Evolutionary conservation across 2,113 vertebrate genomes (phyloP), one percentile per base, ranked within the genome.

Genomic region (Cervus canadensis): DNA sequence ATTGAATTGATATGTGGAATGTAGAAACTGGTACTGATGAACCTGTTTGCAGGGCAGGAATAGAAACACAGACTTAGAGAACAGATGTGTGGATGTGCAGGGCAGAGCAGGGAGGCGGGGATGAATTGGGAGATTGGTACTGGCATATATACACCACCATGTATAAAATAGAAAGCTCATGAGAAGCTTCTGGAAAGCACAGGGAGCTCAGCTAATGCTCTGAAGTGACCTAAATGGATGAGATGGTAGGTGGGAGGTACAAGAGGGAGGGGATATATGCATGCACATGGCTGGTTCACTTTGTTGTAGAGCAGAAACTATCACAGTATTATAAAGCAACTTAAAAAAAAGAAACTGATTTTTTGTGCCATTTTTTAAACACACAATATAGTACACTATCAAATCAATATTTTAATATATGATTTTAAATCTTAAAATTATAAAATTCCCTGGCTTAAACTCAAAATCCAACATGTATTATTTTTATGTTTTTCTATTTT

Each of bases 11-110:
- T 57, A 25, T 43, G 11, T 74, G 21, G 36, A 74, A 25, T 74
- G 11, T 43, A 74, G 36, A 74, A 74, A 43, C 14, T 74, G 19
- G 21, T 74, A 43, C 19, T 40, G 36, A 74, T 23, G 36, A 43
- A 7, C 2, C 21, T 74, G 6, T 74, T 74, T 74, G 10, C 36
- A 74, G 71, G 13, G 71, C 36, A 43, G 21, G 36, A 74, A 43
- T 74, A 43, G 36, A 74, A 36, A 74, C 36, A 74, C 36, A 43
- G 5, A 43, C 21, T 25, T 43, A 43, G 21, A 40, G 71, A 40
- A 71, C 19, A 71, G n/a, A 25, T 1, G 1, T 74, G 36, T 74
- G 36, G 71, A 43, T 0, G 0, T 25, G 14, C 0, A 1, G 36
- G 21, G 19, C 67, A 71, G 36, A 43, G 36, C 11, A 43, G 1